These are phyloP conservation scores for Syngnathus rostellatus DNA, from an alignment of 2,797 vertebrate genomes.

Conservation along the genomic window DNA sequence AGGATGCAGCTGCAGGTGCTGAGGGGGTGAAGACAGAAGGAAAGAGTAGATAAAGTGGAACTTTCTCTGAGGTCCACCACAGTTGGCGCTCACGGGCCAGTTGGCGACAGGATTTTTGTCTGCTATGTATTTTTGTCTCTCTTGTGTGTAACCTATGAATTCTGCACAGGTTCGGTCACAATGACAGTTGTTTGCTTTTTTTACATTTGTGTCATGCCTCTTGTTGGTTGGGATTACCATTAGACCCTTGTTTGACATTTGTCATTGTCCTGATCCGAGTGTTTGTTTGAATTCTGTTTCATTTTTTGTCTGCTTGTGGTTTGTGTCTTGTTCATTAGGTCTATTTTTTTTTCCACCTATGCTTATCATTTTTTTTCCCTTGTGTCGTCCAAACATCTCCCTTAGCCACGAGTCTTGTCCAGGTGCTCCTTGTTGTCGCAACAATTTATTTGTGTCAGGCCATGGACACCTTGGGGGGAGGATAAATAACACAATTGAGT, in stretches of 20 bases:
- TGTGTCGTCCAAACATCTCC: too few relatives aligned
- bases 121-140: conserved; percentile 16
- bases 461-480: not conserved
- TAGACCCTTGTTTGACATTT: not conserved
- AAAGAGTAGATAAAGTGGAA: conserved; percentile 57
- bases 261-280: not conserved
- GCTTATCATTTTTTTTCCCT: too few relatives aligned
- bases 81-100: conserved; percentile 55
- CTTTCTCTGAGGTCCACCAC: conserved; percentile 44
- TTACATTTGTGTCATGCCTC: not conserved
- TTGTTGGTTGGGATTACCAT: not conserved
- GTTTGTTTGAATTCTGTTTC: too few relatives aligned
- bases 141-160: conserved; percentile 23
- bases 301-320: too few relatives aligned
- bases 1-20: conserved; percentile 70
- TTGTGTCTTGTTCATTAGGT: too few relatives aligned
- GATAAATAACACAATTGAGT: not conserved
- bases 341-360: too few relatives aligned
- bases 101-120: conserved; percentile 41
- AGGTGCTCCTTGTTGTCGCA: too few relatives aligned
- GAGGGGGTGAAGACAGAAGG: conserved; percentile 57
- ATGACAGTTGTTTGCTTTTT: not conserved
- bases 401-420: too few relatives aligned
- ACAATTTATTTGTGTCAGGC: not conserved
- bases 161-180: conserved; percentile 15